These are phyloP conservation scores for Semicossyphus pulcher DNA, from an alignment of 2,113 vertebrate genomes.

Conservation along the genomic window DNA sequence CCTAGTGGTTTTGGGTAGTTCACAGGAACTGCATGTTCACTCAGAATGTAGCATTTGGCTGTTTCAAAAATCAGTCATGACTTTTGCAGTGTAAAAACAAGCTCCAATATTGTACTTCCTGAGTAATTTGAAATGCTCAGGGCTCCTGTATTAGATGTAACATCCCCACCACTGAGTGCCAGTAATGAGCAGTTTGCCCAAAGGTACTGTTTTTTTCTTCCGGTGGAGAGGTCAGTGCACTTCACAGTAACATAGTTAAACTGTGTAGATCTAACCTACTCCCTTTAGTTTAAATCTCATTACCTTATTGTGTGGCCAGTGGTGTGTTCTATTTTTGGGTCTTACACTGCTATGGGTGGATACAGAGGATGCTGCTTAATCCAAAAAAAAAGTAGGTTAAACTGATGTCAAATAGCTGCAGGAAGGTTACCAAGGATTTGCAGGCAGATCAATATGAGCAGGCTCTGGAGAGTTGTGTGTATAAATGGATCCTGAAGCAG, in stretches of 20 bases:
- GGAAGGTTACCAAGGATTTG: conserved; percentile 27
- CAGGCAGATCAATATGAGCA: conserved; percentile 35
- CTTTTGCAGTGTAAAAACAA: background rate
- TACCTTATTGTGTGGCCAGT: background rate
- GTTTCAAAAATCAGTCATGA: background rate
- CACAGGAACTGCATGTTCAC: no score
- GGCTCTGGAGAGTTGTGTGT: conserved; percentile 23
- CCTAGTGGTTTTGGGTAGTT: background rate
- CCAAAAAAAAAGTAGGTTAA: background rate
- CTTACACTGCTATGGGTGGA: background rate
- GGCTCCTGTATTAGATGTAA: background rate
- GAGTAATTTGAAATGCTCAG: background rate
- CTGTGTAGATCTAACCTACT: no score
- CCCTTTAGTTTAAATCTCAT: background rate
- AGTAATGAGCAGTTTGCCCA: no score
- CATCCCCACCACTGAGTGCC: background rate
- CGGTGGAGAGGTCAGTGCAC: no score
- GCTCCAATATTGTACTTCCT: background rate
- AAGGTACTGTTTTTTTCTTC: no score
- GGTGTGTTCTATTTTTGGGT: conserved; percentile 1
- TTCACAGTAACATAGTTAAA: no score
- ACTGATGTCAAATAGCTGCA: conserved; percentile 11
- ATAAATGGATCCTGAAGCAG: conserved; percentile 24
- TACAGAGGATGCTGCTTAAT: conserved; percentile 8
- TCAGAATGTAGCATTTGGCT: no score